Evolutionary conservation across 2,797 vertebrate genomes (phyloP).

Genomic region (Amblyraja radiata): DNA sequence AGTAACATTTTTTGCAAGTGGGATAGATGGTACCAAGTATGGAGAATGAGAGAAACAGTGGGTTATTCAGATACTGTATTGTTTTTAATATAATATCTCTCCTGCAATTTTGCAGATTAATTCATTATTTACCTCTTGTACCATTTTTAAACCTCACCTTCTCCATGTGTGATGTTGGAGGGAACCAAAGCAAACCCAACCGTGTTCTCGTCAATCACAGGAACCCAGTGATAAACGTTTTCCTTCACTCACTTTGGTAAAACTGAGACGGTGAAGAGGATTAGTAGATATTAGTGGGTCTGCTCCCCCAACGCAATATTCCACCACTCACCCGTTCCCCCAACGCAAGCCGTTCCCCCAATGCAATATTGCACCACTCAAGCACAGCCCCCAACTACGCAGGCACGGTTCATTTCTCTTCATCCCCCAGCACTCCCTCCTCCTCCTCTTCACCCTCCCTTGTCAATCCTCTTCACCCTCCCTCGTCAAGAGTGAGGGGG

Average conservation of each 20-base stretch:
- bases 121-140: neutral
- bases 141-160: neutral
- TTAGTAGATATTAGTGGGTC: neutral
- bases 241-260: no score
- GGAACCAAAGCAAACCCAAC: neutral
- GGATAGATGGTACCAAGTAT: no score
- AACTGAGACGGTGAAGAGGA: neutral
- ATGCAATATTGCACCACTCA: no score
- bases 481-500: no score
- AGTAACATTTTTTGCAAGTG: neutral
- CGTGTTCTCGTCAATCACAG: neutral
- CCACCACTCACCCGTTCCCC: no score
- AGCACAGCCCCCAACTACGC: no score
- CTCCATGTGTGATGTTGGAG: neutral
- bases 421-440: no score
- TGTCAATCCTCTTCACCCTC: no score
- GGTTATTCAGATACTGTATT: neutral
- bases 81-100: neutral
- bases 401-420: no score
- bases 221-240: neutral
- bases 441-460: no score
- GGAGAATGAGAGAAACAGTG: neutral
- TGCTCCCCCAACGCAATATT: no score
- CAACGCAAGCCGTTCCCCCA: no score
- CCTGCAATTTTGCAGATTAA: neutral